Percentiles rank a stretch among this genome's conserved stretches.
phyloP scores from a whole-genome alignment of 2,797 vertebrate species.

The Paratrypauchen microcephalus region DNA sequence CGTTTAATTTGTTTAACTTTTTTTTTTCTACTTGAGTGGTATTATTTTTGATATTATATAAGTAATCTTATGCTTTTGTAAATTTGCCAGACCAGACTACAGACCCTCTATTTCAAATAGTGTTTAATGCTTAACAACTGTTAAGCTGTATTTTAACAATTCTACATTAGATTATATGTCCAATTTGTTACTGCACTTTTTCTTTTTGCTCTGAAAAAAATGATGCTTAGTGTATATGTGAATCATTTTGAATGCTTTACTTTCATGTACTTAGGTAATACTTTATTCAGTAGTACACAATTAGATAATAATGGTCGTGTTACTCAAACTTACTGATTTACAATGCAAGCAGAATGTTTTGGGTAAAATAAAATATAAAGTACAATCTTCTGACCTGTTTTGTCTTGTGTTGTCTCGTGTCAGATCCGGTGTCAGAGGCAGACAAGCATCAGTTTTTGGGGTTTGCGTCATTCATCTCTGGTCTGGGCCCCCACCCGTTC shows the following conservation, averaged over 20 bases:
- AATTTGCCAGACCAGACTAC: no score
- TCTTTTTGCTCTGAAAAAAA: no score
- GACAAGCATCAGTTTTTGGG: constrained; percentile 82
- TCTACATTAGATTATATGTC: background rate
- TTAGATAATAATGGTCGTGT: no score
- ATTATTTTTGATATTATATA: background rate
- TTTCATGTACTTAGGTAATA: no score
- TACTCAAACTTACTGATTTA: no score
- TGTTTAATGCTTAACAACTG: background rate
- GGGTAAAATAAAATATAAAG: background rate
- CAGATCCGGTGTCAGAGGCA: constrained; percentile 67
- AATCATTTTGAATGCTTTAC: no score
- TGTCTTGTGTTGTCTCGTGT: no score
- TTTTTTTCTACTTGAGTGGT: background rate
- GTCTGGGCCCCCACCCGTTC: constrained; percentile 81
- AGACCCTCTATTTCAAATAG: no score
- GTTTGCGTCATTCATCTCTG: constrained; percentile 83
- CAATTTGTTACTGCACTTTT: background rate
- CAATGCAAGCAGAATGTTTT: no score
- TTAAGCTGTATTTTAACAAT: background rate
- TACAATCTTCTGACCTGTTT: background rate
- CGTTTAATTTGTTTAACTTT: no score
- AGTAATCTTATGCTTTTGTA: background rate
- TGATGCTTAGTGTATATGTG: no score
- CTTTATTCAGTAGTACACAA: no score